Evolutionary conservation across 2,113 vertebrate species (phyloP).

Genomic region (Collichthys lucidus): DNA sequence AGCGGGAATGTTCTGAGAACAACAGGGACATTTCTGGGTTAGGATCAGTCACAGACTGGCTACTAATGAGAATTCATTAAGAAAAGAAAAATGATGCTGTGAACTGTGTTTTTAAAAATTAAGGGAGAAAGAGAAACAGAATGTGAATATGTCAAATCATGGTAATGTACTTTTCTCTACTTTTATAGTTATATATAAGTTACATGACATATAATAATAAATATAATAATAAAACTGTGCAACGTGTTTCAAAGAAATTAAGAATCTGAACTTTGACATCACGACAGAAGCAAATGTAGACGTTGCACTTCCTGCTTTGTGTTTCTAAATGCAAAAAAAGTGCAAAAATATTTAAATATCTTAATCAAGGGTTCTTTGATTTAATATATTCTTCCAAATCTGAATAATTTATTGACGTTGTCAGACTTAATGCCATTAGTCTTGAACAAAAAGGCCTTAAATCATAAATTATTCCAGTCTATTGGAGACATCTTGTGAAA

Average conservation of each 20-base stretch:
- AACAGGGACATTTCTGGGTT: not conserved
- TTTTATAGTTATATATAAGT: too few species aligned
- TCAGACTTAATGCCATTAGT: slow-evolving; percentile 69
- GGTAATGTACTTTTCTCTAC: too few species aligned
- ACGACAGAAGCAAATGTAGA: not conserved
- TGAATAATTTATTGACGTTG: slow-evolving; percentile 78
- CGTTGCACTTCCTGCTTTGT: too few species aligned
- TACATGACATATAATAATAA: too few species aligned
- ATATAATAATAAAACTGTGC: too few species aligned
- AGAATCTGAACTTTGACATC: not conserved
- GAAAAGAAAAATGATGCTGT: not conserved
- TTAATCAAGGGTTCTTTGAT: slow-evolving; percentile 28
- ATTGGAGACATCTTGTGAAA: slow-evolving; percentile 67
- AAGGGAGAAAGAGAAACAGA: too few species aligned
- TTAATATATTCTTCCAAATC: slow-evolving; percentile 51
- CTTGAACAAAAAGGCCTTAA: slow-evolving; percentile 64
- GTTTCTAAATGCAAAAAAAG: not conserved
- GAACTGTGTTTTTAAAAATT: not conserved
- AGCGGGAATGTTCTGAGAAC: not conserved
- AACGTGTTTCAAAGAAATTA: not conserved
- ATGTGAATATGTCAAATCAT: too few species aligned
- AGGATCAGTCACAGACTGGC: not conserved
- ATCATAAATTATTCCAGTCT: slow-evolving; percentile 60
- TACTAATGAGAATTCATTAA: not conserved
- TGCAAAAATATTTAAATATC: not conserved